Evolutionary conservation across 2,888 invertebrate genomes (phyloP).

Genomic region (Autographa pulchrina): DNA sequence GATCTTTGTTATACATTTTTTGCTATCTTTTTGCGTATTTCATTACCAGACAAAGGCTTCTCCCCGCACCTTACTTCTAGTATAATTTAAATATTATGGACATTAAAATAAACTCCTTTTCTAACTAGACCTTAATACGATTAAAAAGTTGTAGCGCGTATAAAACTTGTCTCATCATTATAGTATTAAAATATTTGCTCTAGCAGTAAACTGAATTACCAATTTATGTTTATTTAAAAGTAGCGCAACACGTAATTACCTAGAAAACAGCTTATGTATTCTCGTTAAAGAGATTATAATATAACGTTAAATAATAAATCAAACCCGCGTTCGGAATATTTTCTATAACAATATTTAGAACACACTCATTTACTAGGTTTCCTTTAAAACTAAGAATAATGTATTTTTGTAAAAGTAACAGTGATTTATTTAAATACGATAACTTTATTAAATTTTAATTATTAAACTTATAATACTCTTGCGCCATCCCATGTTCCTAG

Average conservation of each 20-base stretch:
- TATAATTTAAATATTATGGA: neutral
- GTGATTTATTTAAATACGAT: too few relatives aligned
- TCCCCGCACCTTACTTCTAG: neutral
- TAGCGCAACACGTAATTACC: slow-evolving; percentile 1
- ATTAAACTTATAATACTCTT: neutral
- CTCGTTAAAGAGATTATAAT: slow-evolving; percentile 1
- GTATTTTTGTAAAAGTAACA: too few relatives aligned
- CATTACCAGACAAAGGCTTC: too few relatives aligned
- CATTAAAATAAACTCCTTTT: neutral
- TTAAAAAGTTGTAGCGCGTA: neutral
- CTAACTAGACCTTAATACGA: neutral
- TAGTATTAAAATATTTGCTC: slow-evolving; percentile 1
- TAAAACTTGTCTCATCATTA: neutral
- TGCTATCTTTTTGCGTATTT: too few relatives aligned
- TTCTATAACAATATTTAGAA: neutral
- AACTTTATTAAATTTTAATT: too few relatives aligned
- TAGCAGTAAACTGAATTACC: neutral
- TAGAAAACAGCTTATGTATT: neutral
- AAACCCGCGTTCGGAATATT: neutral
- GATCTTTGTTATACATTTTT: too few relatives aligned
- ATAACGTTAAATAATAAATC: neutral
- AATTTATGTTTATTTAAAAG: neutral
- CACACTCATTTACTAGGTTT: neutral
- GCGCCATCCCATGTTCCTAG: too few relatives aligned
- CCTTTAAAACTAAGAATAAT: too few relatives aligned